Base-by-base conservation (phyloP, 2,888 invertebrate genomes). In the Dasysyrphus tricinctus region DNA sequence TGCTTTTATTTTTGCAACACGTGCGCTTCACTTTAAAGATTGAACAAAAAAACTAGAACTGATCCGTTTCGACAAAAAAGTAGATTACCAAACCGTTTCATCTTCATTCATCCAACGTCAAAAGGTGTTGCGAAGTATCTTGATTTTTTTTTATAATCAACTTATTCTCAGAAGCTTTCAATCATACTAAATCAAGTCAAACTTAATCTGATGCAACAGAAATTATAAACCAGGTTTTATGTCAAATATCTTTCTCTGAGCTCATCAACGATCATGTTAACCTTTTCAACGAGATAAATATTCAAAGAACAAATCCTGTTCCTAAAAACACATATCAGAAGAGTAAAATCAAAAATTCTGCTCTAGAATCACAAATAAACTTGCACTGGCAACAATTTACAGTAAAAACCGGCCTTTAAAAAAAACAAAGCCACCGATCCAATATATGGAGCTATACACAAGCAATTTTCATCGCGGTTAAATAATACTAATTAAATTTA, bases 401-500 rank as follows among this genome's bases (percentile, higher is more conserved):
- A 49, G 49, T 32, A 49, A 54, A 54, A 51, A 61, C 61, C 42
- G 24, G 61, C 24, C 7, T 7, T 44, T 9, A 16, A 16, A n/a
- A 16, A 19, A 69, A 59, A 63, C 12, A 54, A 37, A 42, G 51
- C 44, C 59, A 69, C 16, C 59, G 14, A 67, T 39, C 16, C 59
- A 11, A 67, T 39, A n/a, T 37, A 34, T 34, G 32, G n/a, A 49
- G 24, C 29, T 24, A 7, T 39, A 16, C 12, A 42, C 12, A 34
- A 67, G 51, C 49, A 32, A 78, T 24, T 69, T 69, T 51, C 37
- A 54, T 69, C 49, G 24, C 70, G 12, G 69, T 85, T 76, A 77
- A 80, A 77, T 85, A 69, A 76, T 69, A 72, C 56, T 78, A 81
- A 81, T 81, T 81, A 81, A 80, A 85, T 81, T 81, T 69, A 34